phyloP scores from a whole-genome alignment of 1,140 invertebrate species.

The Hycleus phaleratus region DNA sequence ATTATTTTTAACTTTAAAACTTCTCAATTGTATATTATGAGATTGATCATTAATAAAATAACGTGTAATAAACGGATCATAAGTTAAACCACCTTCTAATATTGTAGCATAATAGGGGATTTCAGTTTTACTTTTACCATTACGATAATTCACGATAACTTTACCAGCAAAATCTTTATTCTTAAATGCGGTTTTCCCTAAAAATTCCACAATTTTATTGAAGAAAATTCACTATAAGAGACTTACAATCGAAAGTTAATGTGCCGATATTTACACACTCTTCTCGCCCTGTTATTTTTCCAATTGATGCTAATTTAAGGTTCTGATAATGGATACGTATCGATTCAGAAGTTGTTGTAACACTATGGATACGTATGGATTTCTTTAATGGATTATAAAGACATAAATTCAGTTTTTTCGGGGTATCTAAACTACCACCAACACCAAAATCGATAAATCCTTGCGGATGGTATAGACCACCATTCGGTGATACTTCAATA shows the following conservation, averaged over 20 bases:
- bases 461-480: constrained; percentile 68
- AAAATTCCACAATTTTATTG: constrained; percentile 16
- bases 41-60: constrained; percentile 49
- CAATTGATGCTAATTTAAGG: constrained; percentile 55
- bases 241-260: constrained; percentile 71
- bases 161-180: constrained; percentile 53
- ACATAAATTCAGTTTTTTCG: constrained; percentile 55
- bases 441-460: constrained; percentile 80
- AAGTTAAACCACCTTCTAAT: constrained; percentile 49
- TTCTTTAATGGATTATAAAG: constrained; percentile 66
- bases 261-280: constrained; percentile 55
- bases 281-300: constrained; percentile 35
- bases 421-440: constrained; percentile 58
- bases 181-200: constrained; percentile 50
- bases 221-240: constrained; percentile 2
- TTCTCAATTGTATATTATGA: constrained; percentile 39
- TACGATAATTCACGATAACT: constrained; percentile 61
- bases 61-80: constrained; percentile 47
- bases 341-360: constrained; percentile 46
- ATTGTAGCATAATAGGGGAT: constrained; percentile 52
- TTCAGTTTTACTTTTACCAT: constrained; percentile 50
- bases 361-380: constrained; percentile 61
- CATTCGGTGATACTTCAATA: constrained; percentile 67
- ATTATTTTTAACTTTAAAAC: constrained; percentile 60
- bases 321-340: constrained; percentile 54